Evolutionary conservation across 2,113 vertebrate genomes (phyloP).

Genomic region (Atlantisia rogersi): DNA sequence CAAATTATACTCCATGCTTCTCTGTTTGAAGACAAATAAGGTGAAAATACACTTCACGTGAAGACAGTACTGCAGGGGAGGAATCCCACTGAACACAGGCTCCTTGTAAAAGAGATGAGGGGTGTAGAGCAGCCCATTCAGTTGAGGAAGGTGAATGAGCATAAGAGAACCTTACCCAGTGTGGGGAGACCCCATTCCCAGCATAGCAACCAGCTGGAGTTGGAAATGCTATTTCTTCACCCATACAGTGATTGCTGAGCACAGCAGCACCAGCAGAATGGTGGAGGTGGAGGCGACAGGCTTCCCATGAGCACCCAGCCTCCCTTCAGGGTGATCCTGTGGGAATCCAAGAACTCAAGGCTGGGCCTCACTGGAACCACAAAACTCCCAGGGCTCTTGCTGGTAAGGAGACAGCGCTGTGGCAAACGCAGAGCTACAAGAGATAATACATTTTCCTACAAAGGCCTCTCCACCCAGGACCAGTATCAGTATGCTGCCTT

Average conservation of each 20-base stretch:
- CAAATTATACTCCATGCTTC: not conserved
- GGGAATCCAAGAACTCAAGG: not conserved
- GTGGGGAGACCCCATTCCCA: not conserved
- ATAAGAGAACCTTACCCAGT: not conserved
- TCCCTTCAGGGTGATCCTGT: rapidly evolving
- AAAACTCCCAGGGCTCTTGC: not conserved
- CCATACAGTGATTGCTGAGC: not conserved
- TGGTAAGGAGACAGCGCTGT: not conserved
- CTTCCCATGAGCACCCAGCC: not conserved
- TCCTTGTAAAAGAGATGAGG: not conserved
- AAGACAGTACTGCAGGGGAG: not conserved
- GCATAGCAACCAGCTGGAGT: not conserved
- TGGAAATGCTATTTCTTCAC: not conserved
- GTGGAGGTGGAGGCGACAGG: not conserved
- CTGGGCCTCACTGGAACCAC: not conserved
- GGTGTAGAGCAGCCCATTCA: not conserved
- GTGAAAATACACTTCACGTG: not conserved
- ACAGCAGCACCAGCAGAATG: not conserved
- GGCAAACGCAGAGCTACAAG: not conserved
- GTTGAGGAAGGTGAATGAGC: not conserved
- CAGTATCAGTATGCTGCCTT: not conserved
- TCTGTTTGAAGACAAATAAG: not conserved
- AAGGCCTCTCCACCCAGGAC: not conserved
- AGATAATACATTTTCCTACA: not conserved
- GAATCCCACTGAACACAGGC: not conserved